Conservation (phyloP, 2,888 invertebrate genomes). For the Rhyacophila evoluta region DNA sequence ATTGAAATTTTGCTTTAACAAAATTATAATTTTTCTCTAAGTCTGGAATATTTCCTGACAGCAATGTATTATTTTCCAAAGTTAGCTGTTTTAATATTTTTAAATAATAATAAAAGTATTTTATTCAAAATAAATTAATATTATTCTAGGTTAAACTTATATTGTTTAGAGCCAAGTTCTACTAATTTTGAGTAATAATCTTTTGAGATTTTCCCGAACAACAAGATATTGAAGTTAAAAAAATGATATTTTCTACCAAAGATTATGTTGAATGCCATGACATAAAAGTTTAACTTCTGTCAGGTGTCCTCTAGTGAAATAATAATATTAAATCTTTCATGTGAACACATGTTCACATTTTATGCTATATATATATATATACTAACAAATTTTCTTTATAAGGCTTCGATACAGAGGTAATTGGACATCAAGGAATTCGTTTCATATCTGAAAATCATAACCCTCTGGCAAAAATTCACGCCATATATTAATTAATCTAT, state of each 20-base stretch:
- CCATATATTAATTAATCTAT: too few relatives aligned
- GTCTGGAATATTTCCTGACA: too few relatives aligned
- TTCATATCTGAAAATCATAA: too few relatives aligned
- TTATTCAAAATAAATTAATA: background rate
- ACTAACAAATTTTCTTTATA: too few relatives aligned
- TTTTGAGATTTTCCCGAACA: background rate
- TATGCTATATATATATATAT: too few relatives aligned
- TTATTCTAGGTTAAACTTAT: background rate
- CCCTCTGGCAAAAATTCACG: too few relatives aligned
- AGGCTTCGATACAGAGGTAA: too few relatives aligned
- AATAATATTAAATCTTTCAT: too few relatives aligned
- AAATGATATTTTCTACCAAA: slow-evolving; percentile 16
- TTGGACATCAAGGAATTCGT: too few relatives aligned
- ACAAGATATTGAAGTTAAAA: background rate
- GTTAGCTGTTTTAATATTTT: slow-evolving; percentile 5
- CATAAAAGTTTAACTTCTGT: background rate
- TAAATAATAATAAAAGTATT: background rate
- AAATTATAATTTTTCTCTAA: too few relatives aligned
- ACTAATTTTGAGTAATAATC: background rate
- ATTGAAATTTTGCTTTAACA: too few relatives aligned
- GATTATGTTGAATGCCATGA: slow-evolving; percentile 16
- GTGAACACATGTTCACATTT: too few relatives aligned
- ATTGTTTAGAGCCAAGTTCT: background rate
- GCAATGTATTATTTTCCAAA: slow-evolving; percentile 5
- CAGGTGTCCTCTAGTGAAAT: background rate